Evolutionary conservation across 2,888 invertebrate species (phyloP).

Genomic region (Lamellibrachia columna): DNA sequence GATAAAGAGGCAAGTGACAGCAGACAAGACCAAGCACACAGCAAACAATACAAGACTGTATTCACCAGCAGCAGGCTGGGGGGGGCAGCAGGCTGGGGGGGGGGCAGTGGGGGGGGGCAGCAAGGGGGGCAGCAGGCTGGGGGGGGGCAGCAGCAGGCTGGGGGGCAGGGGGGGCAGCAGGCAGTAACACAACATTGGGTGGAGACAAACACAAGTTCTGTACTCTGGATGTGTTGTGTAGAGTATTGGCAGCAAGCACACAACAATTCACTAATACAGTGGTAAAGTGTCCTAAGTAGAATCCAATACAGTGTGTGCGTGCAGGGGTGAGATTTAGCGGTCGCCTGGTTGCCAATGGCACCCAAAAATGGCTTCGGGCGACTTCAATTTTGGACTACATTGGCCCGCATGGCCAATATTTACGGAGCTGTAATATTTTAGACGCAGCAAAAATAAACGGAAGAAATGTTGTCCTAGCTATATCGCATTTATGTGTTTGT

Average conservation of each 20-base stretch:
- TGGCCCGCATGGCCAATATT: no score
- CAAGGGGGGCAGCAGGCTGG: neutral
- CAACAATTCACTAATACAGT: neutral
- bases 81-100: no score
- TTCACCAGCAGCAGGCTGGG: no score
- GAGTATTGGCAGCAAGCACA: neutral
- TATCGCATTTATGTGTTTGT: no score
- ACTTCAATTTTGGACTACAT: neutral
- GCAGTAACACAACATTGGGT: neutral
- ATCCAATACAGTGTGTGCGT: neutral
- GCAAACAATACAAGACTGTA: neutral
- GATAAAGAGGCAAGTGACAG: neutral
- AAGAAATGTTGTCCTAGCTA: no score
- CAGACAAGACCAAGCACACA: neutral
- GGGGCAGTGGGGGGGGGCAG: no score
- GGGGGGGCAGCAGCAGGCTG: no score
- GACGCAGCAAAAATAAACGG: no score
- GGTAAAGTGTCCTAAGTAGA: neutral
- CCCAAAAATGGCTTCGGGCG: no score
- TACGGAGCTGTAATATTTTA: no score
- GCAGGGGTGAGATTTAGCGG: neutral
- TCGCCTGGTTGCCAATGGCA: no score
- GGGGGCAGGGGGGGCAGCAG: neutral
- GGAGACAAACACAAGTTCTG: neutral
- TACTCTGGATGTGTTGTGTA: neutral